Conservation (phyloP, 2,113 vertebrate genomes). For the Cepphus grylle region DNA sequence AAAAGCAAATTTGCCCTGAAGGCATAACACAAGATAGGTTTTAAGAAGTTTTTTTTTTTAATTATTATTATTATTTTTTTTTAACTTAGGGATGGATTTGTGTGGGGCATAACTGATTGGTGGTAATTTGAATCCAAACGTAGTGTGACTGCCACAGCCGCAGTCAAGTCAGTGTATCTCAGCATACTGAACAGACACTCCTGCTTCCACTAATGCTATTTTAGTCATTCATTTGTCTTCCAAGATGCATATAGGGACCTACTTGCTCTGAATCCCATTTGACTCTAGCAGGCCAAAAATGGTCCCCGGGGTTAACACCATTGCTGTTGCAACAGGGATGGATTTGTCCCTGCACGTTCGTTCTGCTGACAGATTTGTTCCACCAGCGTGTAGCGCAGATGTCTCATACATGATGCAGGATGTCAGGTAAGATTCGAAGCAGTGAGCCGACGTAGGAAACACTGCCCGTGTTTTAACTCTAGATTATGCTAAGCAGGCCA, state of each 20-base stretch:
- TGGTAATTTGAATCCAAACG: conserved; percentile 5
- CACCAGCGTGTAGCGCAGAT: conserved; percentile 21
- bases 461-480: not conserved
- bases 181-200: not conserved
- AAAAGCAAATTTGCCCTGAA: conserved; percentile 71
- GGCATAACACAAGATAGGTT: conserved; percentile 57
- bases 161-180: not conserved
- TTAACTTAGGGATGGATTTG: not conserved
- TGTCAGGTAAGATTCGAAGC: conserved; percentile 50
- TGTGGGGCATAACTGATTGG: conserved; percentile 14
- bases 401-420: conserved; percentile 58
- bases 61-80: not conserved
- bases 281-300: not conserved
- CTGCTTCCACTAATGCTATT: not conserved
- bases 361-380: conserved; percentile 62
- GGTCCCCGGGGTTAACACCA: not conserved
- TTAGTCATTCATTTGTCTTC: conserved; percentile 23
- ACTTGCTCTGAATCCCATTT: conserved; percentile 30
- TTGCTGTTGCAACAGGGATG: conserved; percentile 32
- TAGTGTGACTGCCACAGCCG: not conserved
- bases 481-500: not conserved
- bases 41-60: not conserved
- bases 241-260: not conserved
- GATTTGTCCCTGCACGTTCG: conserved; percentile 28
- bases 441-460: not conserved